phyloP scores from a whole-genome alignment of 1,140 invertebrate genomes.

The Radopholus similis region DNA sequence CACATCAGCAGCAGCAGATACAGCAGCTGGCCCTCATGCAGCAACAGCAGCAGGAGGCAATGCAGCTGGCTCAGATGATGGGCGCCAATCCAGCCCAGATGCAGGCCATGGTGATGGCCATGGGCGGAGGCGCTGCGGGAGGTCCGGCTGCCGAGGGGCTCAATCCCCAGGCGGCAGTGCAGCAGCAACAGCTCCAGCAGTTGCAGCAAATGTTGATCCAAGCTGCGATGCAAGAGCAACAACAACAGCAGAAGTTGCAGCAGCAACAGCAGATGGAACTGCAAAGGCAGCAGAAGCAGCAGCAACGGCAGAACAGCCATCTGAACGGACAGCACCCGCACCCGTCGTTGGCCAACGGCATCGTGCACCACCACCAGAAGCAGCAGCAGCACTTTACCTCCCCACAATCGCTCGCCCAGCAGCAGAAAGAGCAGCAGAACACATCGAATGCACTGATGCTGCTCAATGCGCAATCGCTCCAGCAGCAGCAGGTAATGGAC shows the following conservation, averaged over 20 bases:
- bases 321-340: slow-evolving; percentile 5
- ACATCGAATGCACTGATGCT: neutral
- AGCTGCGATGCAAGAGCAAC: slow-evolving; percentile 12
- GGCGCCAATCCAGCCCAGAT: neutral
- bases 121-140: neutral
- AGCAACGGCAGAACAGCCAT: slow-evolving; percentile 25
- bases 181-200: slow-evolving; percentile 16
- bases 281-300: slow-evolving; percentile 27
- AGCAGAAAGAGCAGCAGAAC: slow-evolving; percentile 1
- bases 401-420: neutral
- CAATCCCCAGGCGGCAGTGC: neutral
- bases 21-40: neutral
- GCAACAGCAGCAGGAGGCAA: neutral
- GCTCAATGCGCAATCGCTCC: neutral
- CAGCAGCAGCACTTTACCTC: slow-evolving; percentile 2
- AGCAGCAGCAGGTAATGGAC: slow-evolving; percentile 1
- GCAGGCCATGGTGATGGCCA: slow-evolving; percentile 1
- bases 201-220: slow-evolving; percentile 15
- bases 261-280: slow-evolving; percentile 19
- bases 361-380: neutral
- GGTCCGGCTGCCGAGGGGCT: neutral
- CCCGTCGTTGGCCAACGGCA: neutral
- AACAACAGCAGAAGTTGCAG: slow-evolving; percentile 15
- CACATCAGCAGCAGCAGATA: slow-evolving; percentile 4
- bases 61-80: slow-evolving; percentile 2